Evolutionary conservation across 2,113 vertebrate species (phyloP).

Genomic region (Alligator mississippiensis): DNA sequence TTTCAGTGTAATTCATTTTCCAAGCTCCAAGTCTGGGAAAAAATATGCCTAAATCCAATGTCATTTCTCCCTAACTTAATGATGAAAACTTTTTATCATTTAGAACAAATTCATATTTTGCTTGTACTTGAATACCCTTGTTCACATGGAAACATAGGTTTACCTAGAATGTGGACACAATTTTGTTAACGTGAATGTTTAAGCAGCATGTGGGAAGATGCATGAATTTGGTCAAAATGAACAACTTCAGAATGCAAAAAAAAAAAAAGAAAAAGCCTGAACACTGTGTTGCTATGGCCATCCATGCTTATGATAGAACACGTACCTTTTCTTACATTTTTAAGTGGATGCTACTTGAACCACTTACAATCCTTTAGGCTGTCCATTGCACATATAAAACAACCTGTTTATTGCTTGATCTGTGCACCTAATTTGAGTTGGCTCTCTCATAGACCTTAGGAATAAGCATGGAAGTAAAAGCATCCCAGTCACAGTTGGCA

Average conservation of each 20-base stretch:
- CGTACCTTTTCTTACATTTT: not conserved
- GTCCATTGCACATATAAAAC: not conserved
- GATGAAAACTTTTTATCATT: conserved; percentile 19
- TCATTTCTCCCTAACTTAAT: conserved; percentile 6
- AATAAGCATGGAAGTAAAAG: not conserved
- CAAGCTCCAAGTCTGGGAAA: conserved; percentile 35
- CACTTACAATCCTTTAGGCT: not conserved
- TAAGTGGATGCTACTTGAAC: not conserved
- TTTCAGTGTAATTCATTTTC: conserved; percentile 5
- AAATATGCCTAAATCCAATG: not conserved
- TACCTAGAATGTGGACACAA: not conserved
- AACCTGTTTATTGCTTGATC: not conserved
- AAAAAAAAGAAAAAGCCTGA: not conserved
- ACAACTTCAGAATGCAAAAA: not conserved
- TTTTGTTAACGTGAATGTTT: not conserved
- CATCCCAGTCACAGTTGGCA: rapidly evolving
- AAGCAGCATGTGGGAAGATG: not conserved
- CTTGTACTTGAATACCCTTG: not conserved
- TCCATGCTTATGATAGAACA: not conserved
- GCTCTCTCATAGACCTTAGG: not conserved
- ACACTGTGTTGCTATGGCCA: not conserved
- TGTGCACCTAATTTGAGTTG: not conserved
- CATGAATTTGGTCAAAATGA: not conserved
- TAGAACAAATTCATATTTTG: not conserved
- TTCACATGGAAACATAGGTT: not conserved